phyloP scores from a whole-genome alignment of 2,888 invertebrate genomes.

The Rhagophthalmus giganteus region DNA sequence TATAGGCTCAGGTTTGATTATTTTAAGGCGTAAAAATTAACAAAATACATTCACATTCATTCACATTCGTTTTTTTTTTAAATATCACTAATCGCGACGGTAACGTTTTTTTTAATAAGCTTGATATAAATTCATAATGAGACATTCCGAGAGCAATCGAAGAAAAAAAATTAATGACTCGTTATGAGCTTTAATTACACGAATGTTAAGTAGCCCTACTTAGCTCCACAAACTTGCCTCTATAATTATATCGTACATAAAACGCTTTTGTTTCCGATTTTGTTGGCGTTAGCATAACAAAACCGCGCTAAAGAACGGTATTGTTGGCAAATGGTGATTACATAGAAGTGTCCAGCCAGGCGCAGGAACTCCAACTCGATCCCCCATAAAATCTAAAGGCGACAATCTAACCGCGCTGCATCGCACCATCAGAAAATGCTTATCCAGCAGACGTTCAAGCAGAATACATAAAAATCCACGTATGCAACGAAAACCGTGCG shows the following conservation, averaged over 20 bases:
- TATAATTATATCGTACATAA: slow-evolving; percentile 4
- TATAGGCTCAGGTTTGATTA: no score
- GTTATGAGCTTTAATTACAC: no score
- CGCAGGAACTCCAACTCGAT: slow-evolving; percentile 12
- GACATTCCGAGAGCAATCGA: no score
- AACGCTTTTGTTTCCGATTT: slow-evolving; percentile 22
- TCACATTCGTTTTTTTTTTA: no score
- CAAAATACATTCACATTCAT: no score
- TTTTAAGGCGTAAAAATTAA: background rate
- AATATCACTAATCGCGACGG: background rate
- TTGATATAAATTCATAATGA: no score
- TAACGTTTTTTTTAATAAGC: no score
- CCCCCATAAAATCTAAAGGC: slow-evolving; percentile 11
- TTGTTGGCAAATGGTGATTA: slow-evolving; percentile 36
- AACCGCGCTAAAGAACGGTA: slow-evolving; percentile 35
- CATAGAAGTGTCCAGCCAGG: slow-evolving; percentile 20
- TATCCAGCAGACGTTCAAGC: background rate
- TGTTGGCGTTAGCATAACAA: slow-evolving; percentile 32
- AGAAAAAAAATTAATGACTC: no score
- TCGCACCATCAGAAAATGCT: slow-evolving; percentile 12
- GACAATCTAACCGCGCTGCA: slow-evolving; percentile 8
- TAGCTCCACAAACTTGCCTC: no score
- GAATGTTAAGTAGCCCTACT: no score
- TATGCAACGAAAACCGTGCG: no score
- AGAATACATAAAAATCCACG: background rate